Conservation (phyloP, 2,888 invertebrate species). For the Agriopis aurantiaria region DNA sequence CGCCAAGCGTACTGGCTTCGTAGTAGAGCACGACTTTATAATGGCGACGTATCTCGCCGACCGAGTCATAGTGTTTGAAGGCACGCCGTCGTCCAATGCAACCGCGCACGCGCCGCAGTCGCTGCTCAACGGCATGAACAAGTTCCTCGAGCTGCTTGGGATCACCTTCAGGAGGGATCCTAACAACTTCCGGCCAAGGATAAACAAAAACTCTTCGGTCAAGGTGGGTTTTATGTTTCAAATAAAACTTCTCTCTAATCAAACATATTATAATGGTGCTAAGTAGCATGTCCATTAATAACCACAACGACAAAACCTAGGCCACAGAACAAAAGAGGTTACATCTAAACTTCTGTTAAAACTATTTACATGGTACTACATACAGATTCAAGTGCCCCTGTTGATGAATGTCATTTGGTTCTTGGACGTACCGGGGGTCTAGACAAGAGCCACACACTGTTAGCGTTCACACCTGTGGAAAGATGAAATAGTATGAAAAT, state of each 20-base stretch:
- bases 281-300: no score
- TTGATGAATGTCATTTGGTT: no score
- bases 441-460: no score
- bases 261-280: no score
- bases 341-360: no score
- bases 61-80: constrained; percentile 99
- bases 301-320: no score
- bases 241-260: neutral
- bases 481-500: no score
- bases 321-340: no score
- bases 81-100: constrained; percentile 95
- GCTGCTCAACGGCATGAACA: constrained; percentile 98
- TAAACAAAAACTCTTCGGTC: constrained; percentile 98
- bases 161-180: constrained; percentile 99
- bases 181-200: constrained; percentile 99
- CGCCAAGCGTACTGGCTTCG: constrained; percentile 99
- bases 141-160: constrained; percentile 96
- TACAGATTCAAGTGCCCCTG: no score
- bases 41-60: constrained; percentile 99
- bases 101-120: constrained; percentile 97
- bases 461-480: no score
- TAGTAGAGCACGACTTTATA: constrained; percentile 99
- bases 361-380: no score
- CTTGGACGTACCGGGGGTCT: no score
- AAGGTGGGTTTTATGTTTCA: constrained; percentile 87